A percentile compares a stretch with the other conserved stretches of the same genome.
These are phyloP conservation scores for Netelia virgata DNA, from an alignment of 2,888 invertebrate genomes.

Conservation along the genomic window DNA sequence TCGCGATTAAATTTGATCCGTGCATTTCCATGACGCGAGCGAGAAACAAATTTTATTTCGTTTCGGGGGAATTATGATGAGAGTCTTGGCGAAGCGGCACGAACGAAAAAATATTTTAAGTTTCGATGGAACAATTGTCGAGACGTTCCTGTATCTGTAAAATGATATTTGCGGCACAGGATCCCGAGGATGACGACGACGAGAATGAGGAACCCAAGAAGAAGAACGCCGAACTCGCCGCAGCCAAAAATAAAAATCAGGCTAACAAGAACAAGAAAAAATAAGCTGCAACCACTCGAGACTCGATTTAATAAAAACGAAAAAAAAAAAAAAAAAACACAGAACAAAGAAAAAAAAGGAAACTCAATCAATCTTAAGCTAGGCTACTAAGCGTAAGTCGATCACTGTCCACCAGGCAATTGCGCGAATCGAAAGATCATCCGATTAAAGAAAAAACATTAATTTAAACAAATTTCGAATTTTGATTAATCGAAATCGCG, in stretches of 20 bases:
- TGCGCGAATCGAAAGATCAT: constrained; percentile 79
- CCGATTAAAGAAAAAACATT: constrained; percentile 57
- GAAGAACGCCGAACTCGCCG: constrained; percentile 91
- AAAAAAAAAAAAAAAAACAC: constrained; percentile 65
- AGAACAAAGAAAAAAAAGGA: constrained; percentile 71
- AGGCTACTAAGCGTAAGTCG: constrained; percentile 82
- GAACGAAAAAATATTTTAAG: constrained; percentile 19
- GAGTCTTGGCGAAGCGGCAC: not conserved
- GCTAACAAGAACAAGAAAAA: constrained; percentile 84
- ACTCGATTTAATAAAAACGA: constrained; percentile 48
- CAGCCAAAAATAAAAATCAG: constrained; percentile 90
- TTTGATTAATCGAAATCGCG: constrained; percentile 58
- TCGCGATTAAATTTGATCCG: not conserved
- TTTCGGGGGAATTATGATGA: constrained; percentile 7
- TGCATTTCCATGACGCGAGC: not conserved
- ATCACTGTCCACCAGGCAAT: constrained; percentile 82
- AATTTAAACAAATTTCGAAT: constrained; percentile 43
- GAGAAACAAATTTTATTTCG: constrained; percentile 15
- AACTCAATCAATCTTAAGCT: constrained; percentile 80
- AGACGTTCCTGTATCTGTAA: constrained; percentile 34
- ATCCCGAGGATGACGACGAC: constrained; percentile 89
- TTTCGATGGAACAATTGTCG: constrained; percentile 27
- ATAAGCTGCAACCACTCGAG: constrained; percentile 75
- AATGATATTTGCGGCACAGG: constrained; percentile 84
- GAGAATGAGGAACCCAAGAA: constrained; percentile 93